These are phyloP conservation scores for Pterocles gutturalis DNA, from an alignment of 2,113 vertebrate genomes.

Conservation along the genomic window DNA sequence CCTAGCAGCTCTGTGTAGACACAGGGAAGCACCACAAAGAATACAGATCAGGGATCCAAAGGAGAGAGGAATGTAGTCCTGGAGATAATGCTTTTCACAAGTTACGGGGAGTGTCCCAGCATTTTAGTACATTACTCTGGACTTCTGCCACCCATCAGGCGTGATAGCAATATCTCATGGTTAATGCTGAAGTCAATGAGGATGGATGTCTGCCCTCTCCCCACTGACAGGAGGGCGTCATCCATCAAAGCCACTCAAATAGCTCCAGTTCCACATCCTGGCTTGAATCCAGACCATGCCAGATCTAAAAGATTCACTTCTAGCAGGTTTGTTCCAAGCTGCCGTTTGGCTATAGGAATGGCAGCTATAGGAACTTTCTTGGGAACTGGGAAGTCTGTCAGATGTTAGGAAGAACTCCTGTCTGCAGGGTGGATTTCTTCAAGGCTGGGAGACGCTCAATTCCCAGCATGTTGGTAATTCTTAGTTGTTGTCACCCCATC, in stretches of 20 bases:
- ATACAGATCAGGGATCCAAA: neutral
- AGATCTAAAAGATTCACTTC: neutral
- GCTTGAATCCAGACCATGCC: neutral
- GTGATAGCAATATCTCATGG: constrained; percentile 26
- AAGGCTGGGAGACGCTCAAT: neutral
- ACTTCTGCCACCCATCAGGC: constrained; percentile 13
- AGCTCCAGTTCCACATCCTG: neutral
- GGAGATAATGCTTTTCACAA: neutral
- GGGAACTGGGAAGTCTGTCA: neutral
- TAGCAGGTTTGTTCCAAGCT: neutral
- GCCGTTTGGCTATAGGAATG: neutral
- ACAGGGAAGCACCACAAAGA: neutral
- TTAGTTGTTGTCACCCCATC: neutral
- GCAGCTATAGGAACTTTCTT: neutral
- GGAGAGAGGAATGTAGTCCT: neutral
- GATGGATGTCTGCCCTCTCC: constrained; percentile 36
- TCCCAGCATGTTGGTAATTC: neutral
- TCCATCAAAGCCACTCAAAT: neutral
- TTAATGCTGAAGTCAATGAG: constrained; percentile 48
- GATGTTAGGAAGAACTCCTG: neutral
- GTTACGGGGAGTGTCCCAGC: neutral
- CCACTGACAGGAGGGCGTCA: neutral
- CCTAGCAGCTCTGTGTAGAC: neutral
- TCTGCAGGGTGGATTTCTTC: neutral
- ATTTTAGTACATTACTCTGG: constrained; percentile 25